Evolutionary conservation across 2,113 vertebrate genomes (phyloP).

Genomic region (Morphnarchus princeps): DNA sequence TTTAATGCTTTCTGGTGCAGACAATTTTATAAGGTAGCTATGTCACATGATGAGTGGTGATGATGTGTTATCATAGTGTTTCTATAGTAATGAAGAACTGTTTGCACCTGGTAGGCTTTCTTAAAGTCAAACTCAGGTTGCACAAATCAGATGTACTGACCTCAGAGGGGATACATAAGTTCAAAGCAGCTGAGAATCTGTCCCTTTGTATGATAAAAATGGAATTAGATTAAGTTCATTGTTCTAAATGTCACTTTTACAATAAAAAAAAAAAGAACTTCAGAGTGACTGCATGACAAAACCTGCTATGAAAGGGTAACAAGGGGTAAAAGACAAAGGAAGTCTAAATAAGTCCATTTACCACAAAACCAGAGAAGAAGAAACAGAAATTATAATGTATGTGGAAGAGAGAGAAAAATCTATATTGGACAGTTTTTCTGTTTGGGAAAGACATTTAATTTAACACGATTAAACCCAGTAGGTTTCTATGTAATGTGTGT

Average conservation of each 20-base stretch:
- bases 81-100: neutral
- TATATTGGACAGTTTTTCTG: neutral
- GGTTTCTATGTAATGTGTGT: neutral
- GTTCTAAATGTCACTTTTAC: constrained; percentile 37
- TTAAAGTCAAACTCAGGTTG: neutral
- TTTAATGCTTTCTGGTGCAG: neutral
- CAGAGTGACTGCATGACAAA: constrained; percentile 20
- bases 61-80: neutral
- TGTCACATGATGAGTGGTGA: neutral
- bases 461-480: neutral
- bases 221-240: constrained; percentile 17
- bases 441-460: neutral
- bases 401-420: neutral
- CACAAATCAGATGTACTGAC: neutral
- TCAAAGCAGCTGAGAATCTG: neutral
- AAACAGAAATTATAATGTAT: neutral
- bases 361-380: neutral
- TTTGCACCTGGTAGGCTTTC: neutral
- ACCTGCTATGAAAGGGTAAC: neutral
- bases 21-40: neutral
- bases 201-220: neutral
- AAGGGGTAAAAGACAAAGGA: constrained; percentile 14
- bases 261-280: neutral
- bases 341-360: constrained; percentile 17
- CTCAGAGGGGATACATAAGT: neutral